Evolutionary conservation across 37 sponge, comb jelly and placozoan species (phyloP), one percentile per base, ranked within the genome.

Genomic region (Chondrilla cf. caribensis): DNA sequence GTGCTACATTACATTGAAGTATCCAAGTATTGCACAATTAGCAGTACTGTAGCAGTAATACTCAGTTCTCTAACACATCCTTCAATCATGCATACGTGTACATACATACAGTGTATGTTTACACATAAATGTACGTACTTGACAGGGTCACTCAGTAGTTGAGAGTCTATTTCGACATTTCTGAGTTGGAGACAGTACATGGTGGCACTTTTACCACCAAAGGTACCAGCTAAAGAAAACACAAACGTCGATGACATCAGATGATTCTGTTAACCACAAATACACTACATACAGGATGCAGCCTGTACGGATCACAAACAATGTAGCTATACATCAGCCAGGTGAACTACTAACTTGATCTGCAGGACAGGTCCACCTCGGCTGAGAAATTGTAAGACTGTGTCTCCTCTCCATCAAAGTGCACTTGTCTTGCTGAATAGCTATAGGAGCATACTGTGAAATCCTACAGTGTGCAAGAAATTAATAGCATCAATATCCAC

Each of bases 131-230:
- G 54, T 39, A 38, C 25, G 22, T 62, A n/a, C 29, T n/a, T 5
- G 18, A 47, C 4, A 18, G 54, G 26, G 25, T 77, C 77, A 6
- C 75, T 60, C 28, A 76, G 21, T 26, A 83, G 0, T 22, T 57
- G 59, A 21, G 38, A 29, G 8, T 15, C 29, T 31, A 84, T 40
- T 54, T 31, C 36, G 24, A 54, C 70, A 54, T 79, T 41, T 11
- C 25, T 57, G 24, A 85, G 28, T 19, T 31, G 15, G 21, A 85
- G 65, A 38, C 85, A 85, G 70, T 85, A 85, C 26, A 29, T 60
- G 32, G 70, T 65, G 4, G 85, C 85, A 66, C 32, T 26, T 44
- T 79, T 67, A 3, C 22, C 9, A 25, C 29, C 29, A 37, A 78
- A 79, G 28, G 54, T 35, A 58, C 85, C 85, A 25, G 33, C 85